These are phyloP conservation scores for Protonemura montana DNA, from an alignment of 2,888 invertebrate species.

Conservation along the genomic window DNA sequence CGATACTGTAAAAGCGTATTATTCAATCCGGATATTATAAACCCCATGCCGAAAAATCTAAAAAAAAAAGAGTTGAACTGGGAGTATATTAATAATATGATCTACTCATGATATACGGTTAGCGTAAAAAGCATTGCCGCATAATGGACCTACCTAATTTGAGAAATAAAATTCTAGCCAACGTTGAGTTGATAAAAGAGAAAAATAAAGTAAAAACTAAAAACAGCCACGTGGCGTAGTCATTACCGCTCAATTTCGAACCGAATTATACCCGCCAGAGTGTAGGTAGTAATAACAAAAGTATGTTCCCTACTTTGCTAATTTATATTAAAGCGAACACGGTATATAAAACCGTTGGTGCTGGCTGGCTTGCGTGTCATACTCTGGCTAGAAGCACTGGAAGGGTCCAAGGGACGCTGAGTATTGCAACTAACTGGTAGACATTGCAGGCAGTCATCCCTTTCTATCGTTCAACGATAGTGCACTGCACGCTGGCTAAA, in stretches of 20 bases:
- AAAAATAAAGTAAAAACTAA: background rate
- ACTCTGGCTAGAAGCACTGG: background rate
- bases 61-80: background rate
- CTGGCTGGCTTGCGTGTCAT: background rate
- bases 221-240: background rate
- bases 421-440: background rate
- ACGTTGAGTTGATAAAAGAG: background rate
- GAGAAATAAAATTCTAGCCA: background rate
- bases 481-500: background rate
- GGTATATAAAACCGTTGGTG: background rate
- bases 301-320: constrained; percentile 24
- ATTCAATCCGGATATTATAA: background rate
- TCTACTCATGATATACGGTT: too few species aligned
- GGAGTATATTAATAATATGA: too few species aligned
- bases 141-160: background rate
- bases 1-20: background rate
- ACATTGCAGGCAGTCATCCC: too few species aligned
- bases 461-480: background rate
- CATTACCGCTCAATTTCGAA: constrained; percentile 19
- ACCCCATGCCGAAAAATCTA: background rate
- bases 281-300: constrained; percentile 18
- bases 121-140: background rate
- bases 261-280: background rate
- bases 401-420: background rate
- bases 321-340: constrained; percentile 29